Evolutionary conservation across 2,888 invertebrate genomes (phyloP).

Genomic region (Idaea dimidiata): DNA sequence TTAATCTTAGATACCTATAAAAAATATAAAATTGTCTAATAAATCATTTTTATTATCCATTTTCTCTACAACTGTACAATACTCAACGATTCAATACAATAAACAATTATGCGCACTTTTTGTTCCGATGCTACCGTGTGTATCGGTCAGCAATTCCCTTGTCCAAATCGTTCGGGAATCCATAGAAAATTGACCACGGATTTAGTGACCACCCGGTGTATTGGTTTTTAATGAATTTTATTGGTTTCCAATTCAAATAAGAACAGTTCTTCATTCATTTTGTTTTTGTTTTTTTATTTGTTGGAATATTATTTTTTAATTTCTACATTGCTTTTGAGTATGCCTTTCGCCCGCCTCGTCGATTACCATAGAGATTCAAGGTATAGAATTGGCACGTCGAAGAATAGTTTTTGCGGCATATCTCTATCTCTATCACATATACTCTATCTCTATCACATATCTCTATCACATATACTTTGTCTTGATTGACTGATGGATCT

Average conservation of each 20-base stretch:
- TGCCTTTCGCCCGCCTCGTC: neutral
- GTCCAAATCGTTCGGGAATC: slow-evolving; percentile 32
- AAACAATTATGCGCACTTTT: slow-evolving; percentile 67
- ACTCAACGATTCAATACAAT: slow-evolving; percentile 73
- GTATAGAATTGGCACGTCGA: no score
- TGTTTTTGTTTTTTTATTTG: neutral
- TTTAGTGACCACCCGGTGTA: slow-evolving; percentile 11
- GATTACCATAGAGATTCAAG: no score
- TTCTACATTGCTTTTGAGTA: slow-evolving; percentile 50
- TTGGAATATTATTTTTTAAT: slow-evolving; percentile 6
- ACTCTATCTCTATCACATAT: no score
- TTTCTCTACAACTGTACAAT: slow-evolving; percentile 41
- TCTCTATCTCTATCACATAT: no score
- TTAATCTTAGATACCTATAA: no score
- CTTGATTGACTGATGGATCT: no score
- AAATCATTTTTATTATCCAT: slow-evolving; percentile 19
- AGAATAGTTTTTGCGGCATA: no score
- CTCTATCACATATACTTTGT: no score
- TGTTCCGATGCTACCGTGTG: slow-evolving; percentile 50
- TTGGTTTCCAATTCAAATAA: neutral
- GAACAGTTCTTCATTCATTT: neutral
- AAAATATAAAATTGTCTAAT: slow-evolving; percentile 9
- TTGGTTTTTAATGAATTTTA: slow-evolving; percentile 1
- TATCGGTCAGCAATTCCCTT: slow-evolving; percentile 56
- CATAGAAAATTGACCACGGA: slow-evolving; percentile 20